These are phyloP conservation scores for Aix galericulata DNA, from an alignment of 2,113 vertebrate genomes.

Conservation along the genomic window DNA sequence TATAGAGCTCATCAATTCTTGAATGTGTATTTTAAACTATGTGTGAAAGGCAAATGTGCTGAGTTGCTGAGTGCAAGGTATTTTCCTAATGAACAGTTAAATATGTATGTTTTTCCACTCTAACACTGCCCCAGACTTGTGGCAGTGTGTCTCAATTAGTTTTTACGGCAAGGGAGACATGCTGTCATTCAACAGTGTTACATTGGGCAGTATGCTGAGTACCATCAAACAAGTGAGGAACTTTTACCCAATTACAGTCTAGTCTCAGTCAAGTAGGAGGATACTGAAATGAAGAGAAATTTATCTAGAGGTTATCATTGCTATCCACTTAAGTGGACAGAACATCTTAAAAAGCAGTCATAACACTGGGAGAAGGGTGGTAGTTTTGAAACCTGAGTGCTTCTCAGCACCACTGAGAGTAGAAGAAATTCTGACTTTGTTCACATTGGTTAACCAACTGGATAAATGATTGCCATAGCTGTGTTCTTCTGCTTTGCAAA, in stretches of 20 bases:
- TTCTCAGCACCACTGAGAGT: not conserved
- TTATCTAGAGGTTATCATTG: not conserved
- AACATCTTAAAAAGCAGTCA: not conserved
- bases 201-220: conserved; percentile 11
- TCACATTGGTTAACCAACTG: not conserved
- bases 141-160: not conserved
- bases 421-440: not conserved
- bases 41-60: not conserved
- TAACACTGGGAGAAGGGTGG: not conserved
- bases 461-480: not conserved
- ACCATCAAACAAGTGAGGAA: not conserved
- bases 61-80: not conserved
- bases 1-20: not conserved
- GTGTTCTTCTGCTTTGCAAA: not conserved
- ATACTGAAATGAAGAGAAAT: not conserved
- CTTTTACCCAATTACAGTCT: not conserved
- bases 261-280: not conserved
- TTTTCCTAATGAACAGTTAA: conserved; percentile 14
- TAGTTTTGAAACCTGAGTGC: not conserved
- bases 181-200: not conserved
- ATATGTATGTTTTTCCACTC: not conserved
- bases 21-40: not conserved
- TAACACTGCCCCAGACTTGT: not conserved
- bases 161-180: conserved; percentile 26
- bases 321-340: not conserved